Evolutionary conservation across 2,797 vertebrate species (phyloP).

Genomic region (Macrochelys suwanniensis): DNA sequence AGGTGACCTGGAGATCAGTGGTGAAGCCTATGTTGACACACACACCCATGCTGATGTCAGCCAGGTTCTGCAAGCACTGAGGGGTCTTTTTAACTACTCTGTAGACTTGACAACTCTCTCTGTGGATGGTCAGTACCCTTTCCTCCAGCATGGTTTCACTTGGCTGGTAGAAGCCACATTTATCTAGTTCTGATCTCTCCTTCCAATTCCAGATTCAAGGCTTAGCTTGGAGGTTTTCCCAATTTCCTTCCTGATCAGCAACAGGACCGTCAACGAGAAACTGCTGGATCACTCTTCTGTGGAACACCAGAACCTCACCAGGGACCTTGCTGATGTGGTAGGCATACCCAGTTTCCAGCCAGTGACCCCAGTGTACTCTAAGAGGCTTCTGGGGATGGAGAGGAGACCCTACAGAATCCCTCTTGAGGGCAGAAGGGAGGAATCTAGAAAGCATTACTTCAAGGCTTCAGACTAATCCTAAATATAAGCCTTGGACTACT

Average conservation of each 20-base stretch:
- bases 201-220: constrained; percentile 12
- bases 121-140: constrained; percentile 48
- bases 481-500: background rate
- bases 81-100: background rate
- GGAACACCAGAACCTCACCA: constrained; percentile 41
- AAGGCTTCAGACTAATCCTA: background rate
- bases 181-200: accelerated
- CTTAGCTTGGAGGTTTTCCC: constrained; percentile 48
- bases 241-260: constrained; percentile 49
- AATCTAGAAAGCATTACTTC: background rate
- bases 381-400: accelerated
- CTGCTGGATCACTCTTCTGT: background rate
- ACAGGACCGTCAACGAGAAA: background rate
- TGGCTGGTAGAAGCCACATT: background rate
- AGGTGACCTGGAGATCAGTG: constrained; percentile 27
- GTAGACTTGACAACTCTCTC: constrained; percentile 49
- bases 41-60: background rate
- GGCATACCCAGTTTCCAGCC: background rate
- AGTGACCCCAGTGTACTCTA: accelerated
- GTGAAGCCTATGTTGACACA: background rate
- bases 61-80: constrained; percentile 31
- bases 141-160: accelerated
- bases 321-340: constrained; percentile 24
- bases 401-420: background rate
- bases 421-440: background rate